Percentiles rank a stretch among this genome's conserved stretches.
These are phyloP conservation scores for Cyclopterus lumpus DNA, from an alignment of 2,797 vertebrate genomes.

Conservation along the genomic window DNA sequence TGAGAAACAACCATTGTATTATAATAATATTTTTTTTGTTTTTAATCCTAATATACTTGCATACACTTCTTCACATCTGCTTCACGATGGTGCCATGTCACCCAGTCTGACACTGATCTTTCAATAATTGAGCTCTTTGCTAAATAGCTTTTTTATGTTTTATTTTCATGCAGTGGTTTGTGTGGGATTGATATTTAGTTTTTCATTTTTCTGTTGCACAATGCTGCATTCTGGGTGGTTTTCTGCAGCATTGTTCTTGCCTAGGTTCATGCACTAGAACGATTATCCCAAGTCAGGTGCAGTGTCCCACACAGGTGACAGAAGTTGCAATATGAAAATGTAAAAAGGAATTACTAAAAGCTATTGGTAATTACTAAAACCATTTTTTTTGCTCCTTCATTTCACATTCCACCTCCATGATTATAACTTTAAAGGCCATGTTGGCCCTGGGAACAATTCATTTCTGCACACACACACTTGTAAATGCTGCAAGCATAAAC, in stretches of 20 bases:
- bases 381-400: slow-evolving; percentile 31
- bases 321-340: slow-evolving; percentile 31
- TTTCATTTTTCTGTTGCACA: background rate
- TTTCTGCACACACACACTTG: slow-evolving; percentile 4
- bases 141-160: slow-evolving; percentile 6
- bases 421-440: slow-evolving; percentile 55
- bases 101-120: slow-evolving; percentile 12
- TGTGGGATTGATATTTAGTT: slow-evolving; percentile 6
- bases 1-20: background rate
- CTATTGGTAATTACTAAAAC: slow-evolving; percentile 36
- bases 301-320: slow-evolving; percentile 27
- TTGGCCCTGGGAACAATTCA: slow-evolving; percentile 38
- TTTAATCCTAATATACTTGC: background rate
- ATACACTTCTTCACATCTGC: background rate
- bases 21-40: background rate
- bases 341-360: slow-evolving; percentile 34
- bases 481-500: slow-evolving; percentile 3
- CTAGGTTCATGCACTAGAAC: slow-evolving; percentile 20
- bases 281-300: slow-evolving; percentile 13
- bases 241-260: slow-evolving; percentile 14
- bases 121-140: slow-evolving; percentile 1
- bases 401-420: slow-evolving; percentile 38
- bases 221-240: slow-evolving; percentile 6
- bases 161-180: slow-evolving; percentile 16
- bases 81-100: background rate